phyloP scores from a whole-genome alignment of 2,888 invertebrate genomes.

The Xestoiulus laeticollis region DNA sequence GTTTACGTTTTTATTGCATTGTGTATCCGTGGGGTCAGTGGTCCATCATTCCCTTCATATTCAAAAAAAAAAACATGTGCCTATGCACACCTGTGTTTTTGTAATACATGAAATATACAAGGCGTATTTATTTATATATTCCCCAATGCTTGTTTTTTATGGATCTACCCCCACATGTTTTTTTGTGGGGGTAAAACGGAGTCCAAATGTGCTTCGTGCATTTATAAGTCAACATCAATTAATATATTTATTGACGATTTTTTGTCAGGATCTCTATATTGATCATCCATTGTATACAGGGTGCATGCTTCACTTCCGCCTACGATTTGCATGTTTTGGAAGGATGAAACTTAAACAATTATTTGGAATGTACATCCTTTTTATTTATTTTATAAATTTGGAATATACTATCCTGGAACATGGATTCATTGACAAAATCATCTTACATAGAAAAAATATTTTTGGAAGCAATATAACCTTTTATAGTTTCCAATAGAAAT shows the following conservation, averaged over 20 bases:
- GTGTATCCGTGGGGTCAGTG: neutral
- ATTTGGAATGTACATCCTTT: too few species aligned
- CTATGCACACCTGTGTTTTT: conserved; percentile 28
- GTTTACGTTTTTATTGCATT: neutral
- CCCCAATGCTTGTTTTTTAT: neutral
- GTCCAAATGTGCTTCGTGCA: neutral
- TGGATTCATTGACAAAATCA: too few species aligned
- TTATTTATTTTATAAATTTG: too few species aligned
- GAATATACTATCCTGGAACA: too few species aligned
- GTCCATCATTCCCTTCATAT: neutral
- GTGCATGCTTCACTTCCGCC: neutral
- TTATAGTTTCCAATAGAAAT: too few species aligned
- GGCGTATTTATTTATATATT: conserved; percentile 24
- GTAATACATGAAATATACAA: conserved; percentile 7
- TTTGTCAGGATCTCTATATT: neutral
- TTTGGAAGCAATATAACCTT: too few species aligned
- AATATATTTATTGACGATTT: conserved; percentile 16
- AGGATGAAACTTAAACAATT: neutral
- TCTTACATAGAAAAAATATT: too few species aligned
- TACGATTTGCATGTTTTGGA: neutral
- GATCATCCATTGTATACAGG: neutral
- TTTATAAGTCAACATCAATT: conserved; percentile 22
- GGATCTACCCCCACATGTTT: conserved; percentile 30
- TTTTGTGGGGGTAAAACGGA: conserved; percentile 31
- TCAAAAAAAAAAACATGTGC: neutral